Percentiles rank a stretch among this genome's conserved stretches.
These are phyloP conservation scores for Strongylocentrotus purpuratus DNA, from an alignment of 35 echinoderm and acorn worm genomes.

Conservation along the genomic window DNA sequence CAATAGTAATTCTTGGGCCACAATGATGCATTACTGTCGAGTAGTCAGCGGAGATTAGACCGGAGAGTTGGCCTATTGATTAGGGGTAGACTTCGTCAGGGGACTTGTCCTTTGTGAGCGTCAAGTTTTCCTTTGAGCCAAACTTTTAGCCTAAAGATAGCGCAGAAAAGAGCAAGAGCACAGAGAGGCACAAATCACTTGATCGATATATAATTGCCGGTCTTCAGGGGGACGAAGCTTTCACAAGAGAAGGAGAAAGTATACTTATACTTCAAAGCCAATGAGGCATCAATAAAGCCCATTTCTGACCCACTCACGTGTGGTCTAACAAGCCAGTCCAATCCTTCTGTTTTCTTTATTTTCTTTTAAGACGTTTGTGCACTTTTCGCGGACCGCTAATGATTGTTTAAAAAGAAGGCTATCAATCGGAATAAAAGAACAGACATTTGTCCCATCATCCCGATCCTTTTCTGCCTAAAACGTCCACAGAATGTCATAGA, in stretches of 20 bases:
- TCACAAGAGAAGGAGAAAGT: not conserved
- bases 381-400: conserved; percentile 26
- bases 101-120: conserved; percentile 20
- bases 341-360: conserved; percentile 22
- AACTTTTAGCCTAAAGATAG: not conserved
- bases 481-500: not conserved
- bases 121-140: conserved; percentile 6
- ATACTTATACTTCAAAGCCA: conserved; percentile 12
- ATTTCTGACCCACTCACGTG: conserved; percentile 41
- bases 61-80: not conserved
- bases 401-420: conserved; percentile 35
- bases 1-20: not conserved
- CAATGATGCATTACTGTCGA: not conserved
- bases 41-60: not conserved
- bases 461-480: not conserved
- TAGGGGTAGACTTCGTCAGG: not conserved
- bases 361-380: not conserved
- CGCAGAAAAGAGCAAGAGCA: not conserved
- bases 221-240: conserved; percentile 47
- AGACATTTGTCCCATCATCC: conserved; percentile 38
- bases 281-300: conserved; percentile 20
- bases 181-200: conserved; percentile 36
- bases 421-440: conserved; percentile 41
- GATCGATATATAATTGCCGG: conserved; percentile 51
- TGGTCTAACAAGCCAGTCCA: not conserved